Percentiles rank a stretch among this genome's conserved stretches.
Evolutionary conservation across 2,888 invertebrate species (phyloP).

Genomic region (Andrena dorsata): DNA sequence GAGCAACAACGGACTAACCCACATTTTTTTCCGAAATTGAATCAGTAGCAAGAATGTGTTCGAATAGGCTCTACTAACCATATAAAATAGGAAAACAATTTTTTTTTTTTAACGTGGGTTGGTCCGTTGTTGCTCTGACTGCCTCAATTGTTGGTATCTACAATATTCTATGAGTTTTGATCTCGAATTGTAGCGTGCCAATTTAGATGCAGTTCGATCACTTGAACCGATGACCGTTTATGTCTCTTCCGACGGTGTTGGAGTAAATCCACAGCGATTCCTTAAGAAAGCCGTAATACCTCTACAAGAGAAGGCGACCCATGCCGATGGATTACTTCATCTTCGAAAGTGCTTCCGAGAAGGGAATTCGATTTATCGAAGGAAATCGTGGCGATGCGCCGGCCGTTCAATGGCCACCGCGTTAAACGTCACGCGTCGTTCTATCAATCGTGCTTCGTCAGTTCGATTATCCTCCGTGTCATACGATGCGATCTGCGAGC

Average conservation of each 20-base stretch:
- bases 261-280: not conserved
- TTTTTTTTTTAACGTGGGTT: too few relatives aligned
- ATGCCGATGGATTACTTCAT: not conserved
- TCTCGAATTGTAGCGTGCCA: too few relatives aligned
- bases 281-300: not conserved
- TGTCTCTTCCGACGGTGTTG: too few relatives aligned
- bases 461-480: constrained; percentile 61
- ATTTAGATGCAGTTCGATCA: too few relatives aligned
- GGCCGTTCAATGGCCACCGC: not conserved
- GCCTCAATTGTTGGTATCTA: not conserved
- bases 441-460: constrained; percentile 65
- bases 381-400: not conserved
- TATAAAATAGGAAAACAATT: too few relatives aligned
- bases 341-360: not conserved
- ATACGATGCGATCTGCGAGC: constrained; percentile 52
- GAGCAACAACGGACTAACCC: too few relatives aligned
- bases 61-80: too few relatives aligned
- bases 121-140: too few relatives aligned
- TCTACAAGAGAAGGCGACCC: too few relatives aligned
- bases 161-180: not conserved
- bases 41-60: too few relatives aligned
- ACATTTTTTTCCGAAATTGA: too few relatives aligned
- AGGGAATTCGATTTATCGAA: not conserved
- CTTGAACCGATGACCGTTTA: too few relatives aligned
- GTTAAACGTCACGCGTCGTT: constrained; percentile 41